A percentile compares a stretch with the other conserved stretches of the same genome.
phyloP scores from a whole-genome alignment of 2,113 vertebrate species.

The western clawed frog (Xenopus tropicalis) region DNA sequence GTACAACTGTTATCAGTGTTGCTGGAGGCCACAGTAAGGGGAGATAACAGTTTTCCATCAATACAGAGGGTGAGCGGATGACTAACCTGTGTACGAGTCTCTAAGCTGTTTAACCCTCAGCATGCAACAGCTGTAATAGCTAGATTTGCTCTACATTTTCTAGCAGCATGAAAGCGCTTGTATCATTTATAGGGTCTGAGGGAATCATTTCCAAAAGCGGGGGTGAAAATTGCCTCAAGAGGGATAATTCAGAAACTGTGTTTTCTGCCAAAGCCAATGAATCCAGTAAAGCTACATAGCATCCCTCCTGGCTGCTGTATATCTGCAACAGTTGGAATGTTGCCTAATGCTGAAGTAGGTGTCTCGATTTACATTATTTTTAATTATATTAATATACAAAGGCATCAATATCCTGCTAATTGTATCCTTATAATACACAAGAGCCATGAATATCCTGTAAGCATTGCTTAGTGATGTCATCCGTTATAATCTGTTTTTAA shows the following conservation, averaged over 20 bases:
- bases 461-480: no score
- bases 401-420: no score
- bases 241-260: conserved; percentile 31
- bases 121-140: conserved; percentile 33
- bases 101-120: conserved; percentile 39
- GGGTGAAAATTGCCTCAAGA: conserved; percentile 40
- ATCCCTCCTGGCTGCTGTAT: no score
- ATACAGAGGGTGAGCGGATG: conserved; percentile 34
- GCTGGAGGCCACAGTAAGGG: conserved; percentile 9
- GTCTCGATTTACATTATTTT: no score
- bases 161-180: conserved; percentile 37
- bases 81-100: conserved; percentile 38
- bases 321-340: no score
- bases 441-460: no score
- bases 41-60: conserved; percentile 30
- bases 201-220: conserved; percentile 38
- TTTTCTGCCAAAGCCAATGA: conserved; percentile 4
- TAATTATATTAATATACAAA: no score
- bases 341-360: no score
- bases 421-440: no score
- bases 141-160: conserved; percentile 41
- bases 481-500: no score
- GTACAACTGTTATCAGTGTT: neutral
- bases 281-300: neutral
- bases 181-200: conserved; percentile 38